phyloP scores from a whole-genome alignment of 92 coral and sea anemone species.

The Galaxea fascicularis region DNA sequence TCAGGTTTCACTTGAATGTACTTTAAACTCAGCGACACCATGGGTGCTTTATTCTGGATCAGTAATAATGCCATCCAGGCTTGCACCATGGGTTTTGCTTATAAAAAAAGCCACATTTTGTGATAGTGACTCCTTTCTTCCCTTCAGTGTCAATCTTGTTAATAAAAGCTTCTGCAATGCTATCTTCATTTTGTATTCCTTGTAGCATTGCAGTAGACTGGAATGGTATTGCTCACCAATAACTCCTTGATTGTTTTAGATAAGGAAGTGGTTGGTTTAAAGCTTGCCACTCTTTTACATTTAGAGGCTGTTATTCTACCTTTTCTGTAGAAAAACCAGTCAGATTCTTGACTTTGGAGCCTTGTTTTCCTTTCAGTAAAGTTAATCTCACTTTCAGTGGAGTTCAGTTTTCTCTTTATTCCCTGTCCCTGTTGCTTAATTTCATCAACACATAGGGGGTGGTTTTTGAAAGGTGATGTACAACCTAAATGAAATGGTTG shows the following conservation, averaged over 20 bases:
- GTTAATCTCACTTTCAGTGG: constrained; percentile 13
- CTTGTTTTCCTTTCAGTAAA: constrained; percentile 34
- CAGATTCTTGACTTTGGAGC: constrained; percentile 39
- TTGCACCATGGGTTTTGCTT: constrained; percentile 50
- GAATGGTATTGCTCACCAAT: constrained; percentile 19
- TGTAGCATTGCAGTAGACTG: constrained; percentile 53
- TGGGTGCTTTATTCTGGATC: constrained; percentile 29
- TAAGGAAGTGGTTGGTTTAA: constrained; percentile 54
- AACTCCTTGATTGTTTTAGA: constrained; percentile 43
- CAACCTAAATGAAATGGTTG: constrained; percentile 12
- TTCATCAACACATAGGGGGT: constrained; percentile 32
- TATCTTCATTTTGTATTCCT: constrained; percentile 31
- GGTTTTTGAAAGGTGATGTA: constrained; percentile 30
- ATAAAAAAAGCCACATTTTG: constrained; percentile 23
- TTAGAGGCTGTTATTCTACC: constrained; percentile 56
- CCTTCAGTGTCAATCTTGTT: constrained; percentile 22
- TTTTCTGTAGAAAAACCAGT: constrained; percentile 44
- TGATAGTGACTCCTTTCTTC: constrained; percentile 26
- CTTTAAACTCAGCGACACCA: constrained; percentile 48
- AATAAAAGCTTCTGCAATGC: constrained; percentile 35
- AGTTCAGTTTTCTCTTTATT: constrained; percentile 24
- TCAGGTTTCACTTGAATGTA: constrained; percentile 40
- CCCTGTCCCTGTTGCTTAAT: constrained; percentile 28
- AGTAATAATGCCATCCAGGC: constrained; percentile 50
- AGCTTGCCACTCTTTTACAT: constrained; percentile 56